Evolutionary conservation across 2,888 invertebrate species (phyloP), one percentile per base, ranked within the genome.

Genomic region (Brachyptera putata): DNA sequence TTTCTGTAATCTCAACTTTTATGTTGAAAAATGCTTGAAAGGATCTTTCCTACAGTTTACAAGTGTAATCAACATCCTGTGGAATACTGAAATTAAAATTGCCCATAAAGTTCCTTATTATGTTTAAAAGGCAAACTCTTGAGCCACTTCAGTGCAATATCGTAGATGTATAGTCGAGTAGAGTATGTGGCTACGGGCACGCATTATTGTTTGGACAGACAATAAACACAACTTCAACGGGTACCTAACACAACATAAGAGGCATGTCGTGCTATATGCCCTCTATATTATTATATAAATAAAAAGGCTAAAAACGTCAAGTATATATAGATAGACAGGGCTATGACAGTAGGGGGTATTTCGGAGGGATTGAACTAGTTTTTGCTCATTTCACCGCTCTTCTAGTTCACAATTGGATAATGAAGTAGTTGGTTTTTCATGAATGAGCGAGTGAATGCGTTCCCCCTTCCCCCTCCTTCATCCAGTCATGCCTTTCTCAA

Each of bases 331-430:
- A 21, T 46, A 53, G 34, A 53, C 53, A 36, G 24, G 53, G 36
- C 25, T 22, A 21, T 4, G 39, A 46, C 18, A 22, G 34, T 30
- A 26, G 36, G 36, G 53, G 34, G 53, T n/a, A 21, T 18, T 18
- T 4, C n/a, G n/a, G 22, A 9, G 18, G 21, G 21, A 46, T 21
- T 18, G 49, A 34, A 56, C 60, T 26, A 49, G 57, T 61, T 61
- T 61, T 61, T 57, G 60, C 60, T 26, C 60, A 56, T 56, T 60
- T 39, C 9, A 14, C 14, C 39, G 11, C 46, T 46, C 46, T 18
- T 18, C 25, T 34, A 14, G 56, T 24, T 61, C 56, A 61, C 60
- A 61, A 61, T 61, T 61, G 60, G 60, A 61, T 61, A 61, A 61
- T 61, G 60, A 61, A 61, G 56, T 61, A 53, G 53, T 53, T 53